phyloP scores from a whole-genome alignment of 2,888 invertebrate genomes.

The Apamea epomidion region DNA sequence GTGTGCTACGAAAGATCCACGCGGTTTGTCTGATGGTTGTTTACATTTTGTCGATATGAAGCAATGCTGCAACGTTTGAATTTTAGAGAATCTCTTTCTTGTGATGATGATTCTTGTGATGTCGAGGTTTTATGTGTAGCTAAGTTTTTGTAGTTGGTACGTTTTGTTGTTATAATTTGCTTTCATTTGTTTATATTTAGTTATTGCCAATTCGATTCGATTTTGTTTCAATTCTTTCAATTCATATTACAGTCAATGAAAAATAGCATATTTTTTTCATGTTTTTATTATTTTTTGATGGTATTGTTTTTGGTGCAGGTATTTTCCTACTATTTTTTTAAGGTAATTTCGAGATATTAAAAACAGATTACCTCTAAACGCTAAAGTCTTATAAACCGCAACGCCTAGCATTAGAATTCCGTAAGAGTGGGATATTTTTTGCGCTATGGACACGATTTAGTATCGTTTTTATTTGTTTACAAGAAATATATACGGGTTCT shows the following conservation, averaged over 20 bases:
- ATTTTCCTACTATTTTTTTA: background rate
- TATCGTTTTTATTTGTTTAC: slow-evolving; percentile 77
- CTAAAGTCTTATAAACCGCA: slow-evolving; percentile 44
- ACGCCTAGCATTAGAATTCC: slow-evolving; percentile 66
- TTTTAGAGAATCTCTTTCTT: background rate
- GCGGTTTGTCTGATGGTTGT: slow-evolving; percentile 38
- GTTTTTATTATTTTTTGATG: background rate
- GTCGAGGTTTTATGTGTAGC: background rate
- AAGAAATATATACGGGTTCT: slow-evolving; percentile 72
- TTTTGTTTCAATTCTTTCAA: background rate
- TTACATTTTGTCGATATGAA: slow-evolving; percentile 47
- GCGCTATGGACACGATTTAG: slow-evolving; percentile 74
- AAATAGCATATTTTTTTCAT: background rate
- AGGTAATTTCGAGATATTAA: background rate
- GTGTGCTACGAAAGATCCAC: slow-evolving; percentile 62
- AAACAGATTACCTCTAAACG: slow-evolving; percentile 18
- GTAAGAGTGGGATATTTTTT: slow-evolving; percentile 71
- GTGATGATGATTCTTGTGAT: too few species aligned
- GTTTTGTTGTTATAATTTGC: background rate
- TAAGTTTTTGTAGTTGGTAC: background rate
- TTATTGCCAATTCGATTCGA: background rate
- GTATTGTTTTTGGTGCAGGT: background rate
- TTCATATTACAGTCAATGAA: background rate
- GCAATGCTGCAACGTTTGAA: background rate
- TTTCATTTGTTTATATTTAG: background rate